phyloP scores from a whole-genome alignment of 64 coral and sea anemone genomes.

The Stichodactyla mertensii region DNA sequence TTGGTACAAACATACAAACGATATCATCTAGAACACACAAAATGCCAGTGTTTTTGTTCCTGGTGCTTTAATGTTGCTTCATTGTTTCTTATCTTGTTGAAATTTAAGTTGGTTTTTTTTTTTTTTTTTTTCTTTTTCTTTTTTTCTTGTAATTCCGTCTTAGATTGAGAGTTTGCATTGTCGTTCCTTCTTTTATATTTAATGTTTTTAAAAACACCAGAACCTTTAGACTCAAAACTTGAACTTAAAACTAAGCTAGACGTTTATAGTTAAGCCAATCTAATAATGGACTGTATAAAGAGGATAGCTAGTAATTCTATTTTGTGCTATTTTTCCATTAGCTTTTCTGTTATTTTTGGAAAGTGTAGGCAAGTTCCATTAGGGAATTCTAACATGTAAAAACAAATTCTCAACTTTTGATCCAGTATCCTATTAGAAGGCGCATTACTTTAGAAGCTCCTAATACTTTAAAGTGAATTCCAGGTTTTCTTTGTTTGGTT shows the following conservation, averaged over 20 bases:
- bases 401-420: neutral
- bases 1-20: neutral
- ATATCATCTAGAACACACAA: neutral
- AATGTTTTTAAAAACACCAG: no score
- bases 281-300: no score
- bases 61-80: neutral
- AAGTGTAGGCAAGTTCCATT: neutral
- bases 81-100: neutral
- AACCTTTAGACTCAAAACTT: no score
- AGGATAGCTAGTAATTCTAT: neutral
- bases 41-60: neutral
- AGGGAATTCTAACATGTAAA: neutral
- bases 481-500: neutral
- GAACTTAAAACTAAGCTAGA: no score
- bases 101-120: no score
- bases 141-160: no score
- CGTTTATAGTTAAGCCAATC: no score
- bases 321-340: neutral
- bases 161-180: no score
- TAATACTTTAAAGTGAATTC: constrained; percentile 1
- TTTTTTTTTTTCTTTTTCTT: no score
- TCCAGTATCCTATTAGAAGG: neutral
- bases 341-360: neutral
- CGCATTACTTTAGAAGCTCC: neutral
- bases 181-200: no score